Conservation (phyloP, 1,140 invertebrate species). For the Branchinecta lindahli region DNA sequence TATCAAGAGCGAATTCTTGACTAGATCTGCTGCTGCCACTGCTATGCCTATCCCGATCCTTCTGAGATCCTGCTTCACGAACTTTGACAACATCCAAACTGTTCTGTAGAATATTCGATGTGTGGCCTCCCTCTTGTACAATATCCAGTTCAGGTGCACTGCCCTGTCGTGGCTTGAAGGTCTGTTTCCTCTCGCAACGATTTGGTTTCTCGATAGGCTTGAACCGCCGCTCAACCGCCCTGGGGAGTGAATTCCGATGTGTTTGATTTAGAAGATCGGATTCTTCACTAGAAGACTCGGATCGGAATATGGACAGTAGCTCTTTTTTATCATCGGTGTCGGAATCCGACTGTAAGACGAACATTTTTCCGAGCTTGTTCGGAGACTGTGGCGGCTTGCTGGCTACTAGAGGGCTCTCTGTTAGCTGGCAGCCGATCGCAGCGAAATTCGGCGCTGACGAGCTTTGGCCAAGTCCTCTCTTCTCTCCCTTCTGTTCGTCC, state of each 20-base stretch:
- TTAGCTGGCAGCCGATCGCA: background rate
- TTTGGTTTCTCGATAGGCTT: background rate
- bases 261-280: background rate
- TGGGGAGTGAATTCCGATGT: background rate
- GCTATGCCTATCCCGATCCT: no score
- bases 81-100: no score
- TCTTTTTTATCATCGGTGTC: background rate
- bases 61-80: no score
- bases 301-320: background rate
- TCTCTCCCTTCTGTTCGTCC: background rate
- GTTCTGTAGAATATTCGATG: no score
- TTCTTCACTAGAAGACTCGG: conserved; percentile 3
- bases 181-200: background rate
- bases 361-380: background rate
- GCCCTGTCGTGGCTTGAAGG: background rate
- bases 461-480: background rate
- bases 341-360: background rate
- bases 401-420: background rate
- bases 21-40: background rate
- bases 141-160: background rate
- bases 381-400: background rate
- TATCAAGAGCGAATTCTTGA: background rate
- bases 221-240: background rate
- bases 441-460: background rate
- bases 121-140: background rate